Evolutionary conservation across 2,113 vertebrate genomes (phyloP), one percentile per base, ranked within the genome.

Genomic region (Microtus ochrogaster): DNA sequence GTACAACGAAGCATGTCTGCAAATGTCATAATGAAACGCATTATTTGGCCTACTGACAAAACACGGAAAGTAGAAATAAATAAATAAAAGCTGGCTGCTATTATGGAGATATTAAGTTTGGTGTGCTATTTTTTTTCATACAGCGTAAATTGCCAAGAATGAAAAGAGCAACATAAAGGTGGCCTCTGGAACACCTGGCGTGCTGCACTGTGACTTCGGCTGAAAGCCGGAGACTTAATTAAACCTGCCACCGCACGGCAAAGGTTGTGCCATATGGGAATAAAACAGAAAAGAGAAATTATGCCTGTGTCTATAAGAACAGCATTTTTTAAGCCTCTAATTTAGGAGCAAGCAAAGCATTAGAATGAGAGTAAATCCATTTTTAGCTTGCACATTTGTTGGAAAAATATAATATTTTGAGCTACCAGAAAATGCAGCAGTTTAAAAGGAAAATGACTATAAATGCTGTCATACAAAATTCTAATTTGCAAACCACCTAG

Each of bases 211-310:
- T 82, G 13, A 97, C 96, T 96, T 96, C 96, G 76, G 68, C 86
- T 94, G 85, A 93, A 91, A 96, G 68, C 12, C 49, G 85, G 92
- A 97, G 93, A 96, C 78, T 97, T 98, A 95, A 97, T 97, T 97
- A 97, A 97, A 73, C 96, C 82, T 78, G 86, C 96, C 95, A 90
- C 49, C 7, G 73, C 61, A 3, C 22, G 96, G 96, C 92, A 90
- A 81, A 98, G 74, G 82, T 55, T 83, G 76, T 16, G 61, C 91
- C 77, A 26, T 39, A 39, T 70, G 97, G 28, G 68, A 92, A 94
- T 95, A 89, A 91, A 94, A 95, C 88, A 96, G 61, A 94, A 52
- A 5, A 63, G 94, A 81, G 79, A 30, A 88, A 84, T n/a, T 96
- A 36, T 77, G 65, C 70, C 65, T 52, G 4, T 58, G 63, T 93